Percentiles rank a stretch among this genome's conserved stretches.
Evolutionary conservation across 1,140 invertebrate genomes (phyloP).

Genomic region (Neotoxoptera formosana): DNA sequence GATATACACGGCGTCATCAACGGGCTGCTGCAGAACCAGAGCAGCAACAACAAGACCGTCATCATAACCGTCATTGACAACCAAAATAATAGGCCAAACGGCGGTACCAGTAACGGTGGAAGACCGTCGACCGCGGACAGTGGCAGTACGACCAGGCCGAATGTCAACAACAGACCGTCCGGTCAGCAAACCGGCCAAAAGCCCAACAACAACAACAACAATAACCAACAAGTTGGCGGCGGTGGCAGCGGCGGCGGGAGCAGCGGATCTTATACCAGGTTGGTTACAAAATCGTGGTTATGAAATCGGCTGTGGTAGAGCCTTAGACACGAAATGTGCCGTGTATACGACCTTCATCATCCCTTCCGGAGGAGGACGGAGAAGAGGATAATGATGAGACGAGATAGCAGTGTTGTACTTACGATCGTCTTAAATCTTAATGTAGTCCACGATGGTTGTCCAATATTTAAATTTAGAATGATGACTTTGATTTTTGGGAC

Average conservation of each 20-base stretch:
- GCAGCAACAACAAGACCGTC: constrained; percentile 33
- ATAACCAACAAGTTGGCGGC: neutral
- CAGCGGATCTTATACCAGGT: neutral
- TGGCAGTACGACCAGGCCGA: neutral
- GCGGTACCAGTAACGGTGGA: neutral
- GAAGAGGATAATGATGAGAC: no score
- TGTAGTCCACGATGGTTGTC: no score
- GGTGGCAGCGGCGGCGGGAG: neutral
- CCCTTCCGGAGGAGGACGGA: no score
- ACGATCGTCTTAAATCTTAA: no score
- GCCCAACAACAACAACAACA: constrained; percentile 17
- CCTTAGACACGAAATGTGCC: neutral
- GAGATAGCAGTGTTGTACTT: no score
- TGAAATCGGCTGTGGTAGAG: neutral
- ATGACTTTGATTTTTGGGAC: no score
- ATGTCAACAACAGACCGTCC: neutral
- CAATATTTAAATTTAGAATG: no score
- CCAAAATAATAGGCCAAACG: neutral
- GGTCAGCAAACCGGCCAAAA: constrained; percentile 31
- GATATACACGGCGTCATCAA: constrained; percentile 29
- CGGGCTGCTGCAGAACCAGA: neutral
- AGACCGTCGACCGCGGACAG: neutral
- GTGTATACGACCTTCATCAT: neutral
- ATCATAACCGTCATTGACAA: constrained; percentile 52
- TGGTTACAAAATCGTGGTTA: neutral